These are phyloP conservation scores for Malaclemys terrapin DNA, from an alignment of 2,113 vertebrate species.

Conservation along the genomic window DNA sequence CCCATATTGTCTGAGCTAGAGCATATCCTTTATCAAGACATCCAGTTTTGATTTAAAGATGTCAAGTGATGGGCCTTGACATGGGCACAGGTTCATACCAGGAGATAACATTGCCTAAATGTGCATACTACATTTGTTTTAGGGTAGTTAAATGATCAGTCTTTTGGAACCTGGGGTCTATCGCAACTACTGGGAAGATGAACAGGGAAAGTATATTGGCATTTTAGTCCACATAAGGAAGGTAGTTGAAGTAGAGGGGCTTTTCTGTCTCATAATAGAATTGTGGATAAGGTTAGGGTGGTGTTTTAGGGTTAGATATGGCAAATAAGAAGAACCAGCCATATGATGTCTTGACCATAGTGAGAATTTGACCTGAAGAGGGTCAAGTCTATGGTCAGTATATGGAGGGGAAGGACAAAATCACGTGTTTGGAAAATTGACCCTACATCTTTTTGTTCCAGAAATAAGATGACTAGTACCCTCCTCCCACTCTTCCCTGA, in stretches of 20 bases:
- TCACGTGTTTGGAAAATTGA: too few relatives aligned
- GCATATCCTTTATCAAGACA: background rate
- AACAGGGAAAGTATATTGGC: background rate
- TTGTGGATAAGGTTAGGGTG: background rate
- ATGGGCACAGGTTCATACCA: background rate
- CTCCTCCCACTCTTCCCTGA: too few relatives aligned
- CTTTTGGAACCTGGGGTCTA: background rate
- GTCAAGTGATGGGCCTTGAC: background rate
- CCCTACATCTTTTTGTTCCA: too few relatives aligned
- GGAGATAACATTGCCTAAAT: background rate
- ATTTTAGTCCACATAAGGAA: background rate
- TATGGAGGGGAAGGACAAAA: background rate
- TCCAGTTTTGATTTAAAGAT: background rate
- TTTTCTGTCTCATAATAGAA: background rate
- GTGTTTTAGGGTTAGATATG: background rate
- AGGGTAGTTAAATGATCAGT: background rate
- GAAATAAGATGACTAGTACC: too few relatives aligned
- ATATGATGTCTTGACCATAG: background rate
- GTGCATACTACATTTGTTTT: background rate
- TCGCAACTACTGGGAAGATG: background rate
- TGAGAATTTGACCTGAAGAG: background rate
- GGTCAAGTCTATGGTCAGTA: background rate
- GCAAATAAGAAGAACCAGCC: background rate
- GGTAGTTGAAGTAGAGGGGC: background rate
- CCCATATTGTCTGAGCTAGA: background rate